Evolutionary conservation across 2,113 vertebrate genomes (phyloP).

Genomic region (Tor tambroides): DNA sequence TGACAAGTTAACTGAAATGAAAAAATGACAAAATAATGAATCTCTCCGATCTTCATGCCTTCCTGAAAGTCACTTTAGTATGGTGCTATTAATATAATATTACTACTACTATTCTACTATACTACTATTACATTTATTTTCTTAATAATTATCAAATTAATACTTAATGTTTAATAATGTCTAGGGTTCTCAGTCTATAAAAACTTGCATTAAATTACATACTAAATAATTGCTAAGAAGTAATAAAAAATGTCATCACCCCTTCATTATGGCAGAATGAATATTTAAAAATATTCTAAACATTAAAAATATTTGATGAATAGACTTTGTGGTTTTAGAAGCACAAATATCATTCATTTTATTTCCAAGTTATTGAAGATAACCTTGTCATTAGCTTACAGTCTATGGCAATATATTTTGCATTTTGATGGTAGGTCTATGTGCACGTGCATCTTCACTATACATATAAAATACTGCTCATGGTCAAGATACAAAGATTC

Average conservation of each 20-base stretch:
- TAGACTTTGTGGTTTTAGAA: background rate
- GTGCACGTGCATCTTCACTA: background rate
- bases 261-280: background rate
- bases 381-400: background rate
- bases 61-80: background rate
- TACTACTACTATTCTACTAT: too few species aligned
- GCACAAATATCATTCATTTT: background rate
- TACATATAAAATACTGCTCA: background rate
- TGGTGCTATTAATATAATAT: too few species aligned
- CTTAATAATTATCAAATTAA: background rate
- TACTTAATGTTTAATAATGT: background rate
- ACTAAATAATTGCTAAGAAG: too few species aligned
- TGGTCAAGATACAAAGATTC: background rate
- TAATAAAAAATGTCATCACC: background rate
- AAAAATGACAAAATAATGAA: background rate
- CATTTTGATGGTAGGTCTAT: background rate
- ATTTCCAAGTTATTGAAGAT: background rate
- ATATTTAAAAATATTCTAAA: background rate
- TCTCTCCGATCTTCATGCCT: background rate
- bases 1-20: background rate
- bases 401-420: background rate
- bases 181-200: background rate
- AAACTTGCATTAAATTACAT: background rate
- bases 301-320: background rate
- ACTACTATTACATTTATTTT: background rate